phyloP scores from a whole-genome alignment of 2,113 vertebrate genomes.

The Lathamus discolor region DNA sequence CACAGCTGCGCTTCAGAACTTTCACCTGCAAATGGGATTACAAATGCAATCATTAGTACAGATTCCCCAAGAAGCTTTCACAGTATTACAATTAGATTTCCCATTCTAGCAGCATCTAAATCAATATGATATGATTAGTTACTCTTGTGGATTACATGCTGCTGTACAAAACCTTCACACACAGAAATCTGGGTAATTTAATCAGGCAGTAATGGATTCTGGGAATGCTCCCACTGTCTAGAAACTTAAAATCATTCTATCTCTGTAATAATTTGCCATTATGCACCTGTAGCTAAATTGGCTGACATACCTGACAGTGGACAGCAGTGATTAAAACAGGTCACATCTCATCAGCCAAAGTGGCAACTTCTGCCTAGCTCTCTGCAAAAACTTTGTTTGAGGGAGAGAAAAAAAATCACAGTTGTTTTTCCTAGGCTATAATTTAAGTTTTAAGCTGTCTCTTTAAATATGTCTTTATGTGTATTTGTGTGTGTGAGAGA shows the following conservation, averaged over 20 bases:
- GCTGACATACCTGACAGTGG: constrained; percentile 67
- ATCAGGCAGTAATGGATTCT: constrained; percentile 79
- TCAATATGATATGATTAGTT: constrained; percentile 83
- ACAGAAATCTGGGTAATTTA: constrained; percentile 78
- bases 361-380: constrained; percentile 45
- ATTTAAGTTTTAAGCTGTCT: constrained; percentile 26
- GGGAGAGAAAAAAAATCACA: neutral
- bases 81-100: constrained; percentile 80
- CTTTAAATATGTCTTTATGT: neutral
- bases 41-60: constrained; percentile 79
- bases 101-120: constrained; percentile 79
- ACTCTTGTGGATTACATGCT: constrained; percentile 77
- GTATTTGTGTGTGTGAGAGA: neutral
- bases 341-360: constrained; percentile 70
- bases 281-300: constrained; percentile 74
- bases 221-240: constrained; percentile 75
- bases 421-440: constrained; percentile 19
- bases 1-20: constrained; percentile 65
- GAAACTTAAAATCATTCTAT: constrained; percentile 75
- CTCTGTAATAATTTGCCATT: constrained; percentile 75
- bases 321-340: constrained; percentile 72
- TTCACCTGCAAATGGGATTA: constrained; percentile 82
- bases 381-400: constrained; percentile 56
- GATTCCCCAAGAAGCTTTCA: constrained; percentile 79
- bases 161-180: constrained; percentile 78